Evolutionary conservation across 2,797 vertebrate species (phyloP), one percentile per base, ranked within the genome.

Genomic region (Schizopygopsis pylzovi): DNA sequence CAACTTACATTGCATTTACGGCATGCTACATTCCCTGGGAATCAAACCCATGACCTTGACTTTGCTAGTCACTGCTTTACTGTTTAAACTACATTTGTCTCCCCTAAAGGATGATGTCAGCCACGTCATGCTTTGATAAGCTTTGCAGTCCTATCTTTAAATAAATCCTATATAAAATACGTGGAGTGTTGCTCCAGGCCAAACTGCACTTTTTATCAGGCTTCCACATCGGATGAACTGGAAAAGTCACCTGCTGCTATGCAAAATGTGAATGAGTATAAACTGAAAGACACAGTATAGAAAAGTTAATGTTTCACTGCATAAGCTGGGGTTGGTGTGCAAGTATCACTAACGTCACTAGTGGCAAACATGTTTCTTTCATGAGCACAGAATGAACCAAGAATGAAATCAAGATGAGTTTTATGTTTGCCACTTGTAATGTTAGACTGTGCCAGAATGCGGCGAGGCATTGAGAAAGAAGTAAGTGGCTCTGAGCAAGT

Each of bases 211-310:
- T 75, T 86, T 87, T 8, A 85, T 88, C 45, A 85, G 79, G 76
- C 83, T 54, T 79, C 47, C 78, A 88, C 33, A 45, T 87, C 33
- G 61, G 54, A 85, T 70, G 28, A 87, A 86, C 80, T 86, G 71
- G 79, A 86, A 86, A 81, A 83, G 78, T 88, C 47, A 76, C 67
- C 79, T 85, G 84, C 83, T 80, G 72, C 68, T 82, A 65, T 63
- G 89, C 85, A 87, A 90, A 33, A 33, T 75, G 63, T 89, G 89
- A 88, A 92, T 87, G 93, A 91, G 92, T 93, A 86, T 91, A 79
- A 75, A 77, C 22, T 45, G 45, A 83, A 85, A 49, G 85, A 83
- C 61, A 87, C 77, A 78, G 85, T 89, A 81, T 59, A 88, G 52
- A 89, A n/a, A 65, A 63, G 87, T 67, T 79, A 68, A 80, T 86